Percentiles rank a stretch among this genome's conserved stretches.
Evolutionary conservation across 2,888 invertebrate species (phyloP).

Genomic region (Chaetogeoica ovagalla): DNA sequence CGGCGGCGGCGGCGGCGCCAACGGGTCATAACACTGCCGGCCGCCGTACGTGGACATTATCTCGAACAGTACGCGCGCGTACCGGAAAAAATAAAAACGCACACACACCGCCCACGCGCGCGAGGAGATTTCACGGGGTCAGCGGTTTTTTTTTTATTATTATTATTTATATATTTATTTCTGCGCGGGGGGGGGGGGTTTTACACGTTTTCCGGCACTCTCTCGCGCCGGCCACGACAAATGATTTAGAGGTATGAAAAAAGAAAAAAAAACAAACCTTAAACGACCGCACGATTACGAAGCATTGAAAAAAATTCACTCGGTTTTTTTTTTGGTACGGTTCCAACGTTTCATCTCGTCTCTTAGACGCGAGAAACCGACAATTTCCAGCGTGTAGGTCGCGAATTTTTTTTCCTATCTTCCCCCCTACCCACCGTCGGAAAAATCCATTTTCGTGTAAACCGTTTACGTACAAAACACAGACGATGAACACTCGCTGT

Average conservation of each 20-base stretch:
- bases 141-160: slow-evolving; percentile 11
- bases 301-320: too few relatives aligned
- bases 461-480: too few relatives aligned
- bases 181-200: too few relatives aligned
- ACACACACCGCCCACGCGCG: neutral
- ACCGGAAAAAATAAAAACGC: too few relatives aligned
- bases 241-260: neutral
- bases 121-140: slow-evolving; percentile 21
- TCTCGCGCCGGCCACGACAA: neutral
- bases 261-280: neutral
- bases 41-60: slow-evolving; percentile 11
- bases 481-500: too few relatives aligned
- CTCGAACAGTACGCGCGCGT: neutral
- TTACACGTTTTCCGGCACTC: neutral
- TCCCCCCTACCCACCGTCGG: too few relatives aligned
- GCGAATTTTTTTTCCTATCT: too few relatives aligned
- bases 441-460: too few relatives aligned
- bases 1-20: neutral
- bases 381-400: too few relatives aligned
- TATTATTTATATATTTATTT: neutral
- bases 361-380: too few relatives aligned
- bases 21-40: neutral
- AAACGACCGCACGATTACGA: too few relatives aligned
- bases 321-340: neutral
- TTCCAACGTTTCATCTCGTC: neutral